phyloP scores from a whole-genome alignment of 2,113 vertebrate species.

The Gyps fulvus region DNA sequence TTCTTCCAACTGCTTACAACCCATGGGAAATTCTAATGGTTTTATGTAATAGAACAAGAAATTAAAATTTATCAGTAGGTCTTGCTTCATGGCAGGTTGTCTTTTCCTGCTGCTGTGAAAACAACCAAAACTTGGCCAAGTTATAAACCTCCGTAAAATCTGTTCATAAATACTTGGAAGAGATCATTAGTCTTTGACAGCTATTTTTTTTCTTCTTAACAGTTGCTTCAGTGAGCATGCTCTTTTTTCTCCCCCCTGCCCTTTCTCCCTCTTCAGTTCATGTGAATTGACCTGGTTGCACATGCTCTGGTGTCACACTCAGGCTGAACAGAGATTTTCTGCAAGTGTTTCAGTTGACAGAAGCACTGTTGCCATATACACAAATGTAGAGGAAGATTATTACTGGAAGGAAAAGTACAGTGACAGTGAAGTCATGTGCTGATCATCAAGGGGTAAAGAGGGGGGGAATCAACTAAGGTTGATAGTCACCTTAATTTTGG shows the following conservation, averaged over 20 bases:
- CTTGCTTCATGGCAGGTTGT: not conserved
- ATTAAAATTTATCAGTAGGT: not conserved
- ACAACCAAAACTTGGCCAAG: not conserved
- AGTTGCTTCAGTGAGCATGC: not conserved
- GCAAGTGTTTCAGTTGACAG: not conserved
- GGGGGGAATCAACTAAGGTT: not conserved
- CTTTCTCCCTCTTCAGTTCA: not conserved
- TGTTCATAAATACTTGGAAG: not conserved
- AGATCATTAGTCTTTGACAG: not conserved
- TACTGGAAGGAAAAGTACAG: not conserved
- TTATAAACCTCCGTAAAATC: not conserved
- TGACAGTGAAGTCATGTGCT: not conserved
- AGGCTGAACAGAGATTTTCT: not conserved
- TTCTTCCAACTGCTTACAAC: not conserved
- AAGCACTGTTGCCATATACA: not conserved
- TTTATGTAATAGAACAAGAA: not conserved
- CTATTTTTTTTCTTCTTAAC: not conserved
- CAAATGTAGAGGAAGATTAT: not conserved
- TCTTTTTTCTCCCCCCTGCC: rapidly evolving
- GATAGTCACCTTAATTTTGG: not conserved
- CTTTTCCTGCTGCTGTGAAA: not conserved
- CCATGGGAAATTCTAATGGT: not conserved
- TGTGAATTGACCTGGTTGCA: not conserved
- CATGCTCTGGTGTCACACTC: not conserved
- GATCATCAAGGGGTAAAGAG: not conserved